Conservation (phyloP, 1,140 invertebrate species). For the Anastrepha obliqua region DNA sequence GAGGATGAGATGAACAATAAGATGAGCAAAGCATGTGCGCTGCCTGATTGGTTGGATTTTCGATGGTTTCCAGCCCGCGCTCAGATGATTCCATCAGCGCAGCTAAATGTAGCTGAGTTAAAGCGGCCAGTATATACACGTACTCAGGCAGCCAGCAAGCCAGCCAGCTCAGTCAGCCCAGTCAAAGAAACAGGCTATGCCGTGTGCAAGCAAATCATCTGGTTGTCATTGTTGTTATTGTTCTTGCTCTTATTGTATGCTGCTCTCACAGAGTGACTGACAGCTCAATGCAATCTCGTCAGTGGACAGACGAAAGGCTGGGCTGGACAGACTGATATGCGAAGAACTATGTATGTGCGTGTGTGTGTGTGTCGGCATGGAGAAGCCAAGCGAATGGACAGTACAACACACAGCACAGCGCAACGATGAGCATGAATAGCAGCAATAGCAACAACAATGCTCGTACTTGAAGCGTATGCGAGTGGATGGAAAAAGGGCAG, state of each 20-base stretch:
- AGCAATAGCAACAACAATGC: slow-evolving; percentile 1
- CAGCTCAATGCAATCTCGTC: slow-evolving; percentile 49
- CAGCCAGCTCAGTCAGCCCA: neutral
- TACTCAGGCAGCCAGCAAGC: neutral
- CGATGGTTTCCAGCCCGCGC: neutral
- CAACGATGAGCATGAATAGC: slow-evolving; percentile 10
- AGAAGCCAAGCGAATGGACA: slow-evolving; percentile 15
- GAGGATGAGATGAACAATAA: slow-evolving; percentile 14
- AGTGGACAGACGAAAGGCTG: slow-evolving; percentile 21
- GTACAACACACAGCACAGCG: neutral
- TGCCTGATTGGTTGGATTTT: slow-evolving; percentile 23
- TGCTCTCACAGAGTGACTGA: slow-evolving; percentile 23
- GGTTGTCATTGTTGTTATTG: slow-evolving; percentile 29
- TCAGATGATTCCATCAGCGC: neutral
- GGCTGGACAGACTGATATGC: slow-evolving; percentile 22
- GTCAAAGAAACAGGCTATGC: slow-evolving; percentile 9
- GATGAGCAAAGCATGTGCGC: slow-evolving; percentile 30
- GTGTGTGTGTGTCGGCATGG: slow-evolving; percentile 37
- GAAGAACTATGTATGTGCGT: neutral
- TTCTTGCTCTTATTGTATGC: neutral
- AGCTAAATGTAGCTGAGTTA: neutral
- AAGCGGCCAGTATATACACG: too few species aligned
- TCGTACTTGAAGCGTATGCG: neutral
- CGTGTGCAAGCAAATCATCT: slow-evolving; percentile 12
- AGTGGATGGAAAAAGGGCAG: slow-evolving; percentile 16